Conservation (phyloP, 2,113 vertebrate genomes). For the Galbula dea region DNA sequence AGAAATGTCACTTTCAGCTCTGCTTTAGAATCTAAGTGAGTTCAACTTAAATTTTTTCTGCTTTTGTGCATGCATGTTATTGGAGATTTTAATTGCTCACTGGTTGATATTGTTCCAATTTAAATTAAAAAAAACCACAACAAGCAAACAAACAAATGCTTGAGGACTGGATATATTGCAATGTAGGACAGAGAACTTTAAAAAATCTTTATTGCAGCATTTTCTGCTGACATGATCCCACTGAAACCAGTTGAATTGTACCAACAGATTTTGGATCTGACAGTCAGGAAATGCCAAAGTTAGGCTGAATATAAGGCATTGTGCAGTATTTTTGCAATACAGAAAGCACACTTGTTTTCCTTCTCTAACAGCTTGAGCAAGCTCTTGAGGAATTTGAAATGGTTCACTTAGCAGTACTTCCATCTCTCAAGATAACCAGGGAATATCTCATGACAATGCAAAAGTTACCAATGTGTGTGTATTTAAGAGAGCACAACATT, state of each 20-base stretch:
- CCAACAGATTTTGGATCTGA: not conserved
- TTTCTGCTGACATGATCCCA: not conserved
- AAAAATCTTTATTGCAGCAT: not conserved
- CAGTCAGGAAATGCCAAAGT: conserved; percentile 18
- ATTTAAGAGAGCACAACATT: not conserved
- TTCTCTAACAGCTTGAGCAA: not conserved
- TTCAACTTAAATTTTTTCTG: not conserved
- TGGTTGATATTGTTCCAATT: not conserved
- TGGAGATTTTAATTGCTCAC: not conserved
- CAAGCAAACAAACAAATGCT: not conserved
- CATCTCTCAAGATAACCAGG: not conserved
- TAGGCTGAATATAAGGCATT: not conserved
- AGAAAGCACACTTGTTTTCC: conserved; percentile 11
- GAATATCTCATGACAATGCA: conserved; percentile 5
- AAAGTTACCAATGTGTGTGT: not conserved
- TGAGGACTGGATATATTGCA: not conserved
- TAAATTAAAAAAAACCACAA: not conserved
- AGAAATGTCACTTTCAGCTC: not conserved
- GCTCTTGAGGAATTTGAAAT: conserved; percentile 38
- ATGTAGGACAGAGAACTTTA: not conserved
- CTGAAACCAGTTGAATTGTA: not conserved
- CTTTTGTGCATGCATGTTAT: not conserved
- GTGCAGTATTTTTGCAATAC: not conserved
- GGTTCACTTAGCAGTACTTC: not conserved
- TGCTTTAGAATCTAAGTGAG: not conserved